These are phyloP conservation scores for Ciconia nigra DNA, from an alignment of 2,797 vertebrate genomes.

Conservation along the genomic window DNA sequence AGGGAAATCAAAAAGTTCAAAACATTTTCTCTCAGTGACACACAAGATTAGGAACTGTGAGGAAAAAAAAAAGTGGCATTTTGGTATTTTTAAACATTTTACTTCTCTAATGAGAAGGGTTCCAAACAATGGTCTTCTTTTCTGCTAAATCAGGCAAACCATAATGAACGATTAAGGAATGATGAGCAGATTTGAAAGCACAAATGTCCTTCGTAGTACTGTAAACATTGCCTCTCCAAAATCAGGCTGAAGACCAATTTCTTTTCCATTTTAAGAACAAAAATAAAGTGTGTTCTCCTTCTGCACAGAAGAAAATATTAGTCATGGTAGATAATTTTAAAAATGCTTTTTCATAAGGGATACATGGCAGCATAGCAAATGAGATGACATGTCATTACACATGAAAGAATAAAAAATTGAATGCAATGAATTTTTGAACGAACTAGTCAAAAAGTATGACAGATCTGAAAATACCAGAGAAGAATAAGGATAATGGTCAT, in stretches of 20 bases:
- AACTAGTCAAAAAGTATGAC: neutral
- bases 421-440: neutral
- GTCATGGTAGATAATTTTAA: slow-evolving; percentile 6
- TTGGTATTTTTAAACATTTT: neutral
- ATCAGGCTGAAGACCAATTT: slow-evolving; percentile 22
- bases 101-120: neutral
- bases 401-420: neutral
- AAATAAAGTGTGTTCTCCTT: neutral
- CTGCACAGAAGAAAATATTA: slow-evolving; percentile 33
- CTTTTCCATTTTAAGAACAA: slow-evolving; percentile 32
- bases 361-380: neutral
- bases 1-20: slow-evolving; percentile 45
- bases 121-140: neutral
- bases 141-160: slow-evolving; percentile 6
- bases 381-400: neutral
- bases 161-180: neutral
- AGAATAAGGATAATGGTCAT: neutral
- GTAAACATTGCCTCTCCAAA: slow-evolving; percentile 14
- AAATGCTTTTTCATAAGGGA: neutral
- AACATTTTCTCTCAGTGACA: slow-evolving; percentile 50
- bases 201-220: slow-evolving; percentile 20
- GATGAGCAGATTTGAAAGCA: slow-evolving; percentile 12
- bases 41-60: neutral
- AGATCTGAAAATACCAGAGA: neutral
- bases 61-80: neutral